Base-by-base conservation (phyloP, 1,140 invertebrate genomes). In the Lordiphosa mommai region DNA sequence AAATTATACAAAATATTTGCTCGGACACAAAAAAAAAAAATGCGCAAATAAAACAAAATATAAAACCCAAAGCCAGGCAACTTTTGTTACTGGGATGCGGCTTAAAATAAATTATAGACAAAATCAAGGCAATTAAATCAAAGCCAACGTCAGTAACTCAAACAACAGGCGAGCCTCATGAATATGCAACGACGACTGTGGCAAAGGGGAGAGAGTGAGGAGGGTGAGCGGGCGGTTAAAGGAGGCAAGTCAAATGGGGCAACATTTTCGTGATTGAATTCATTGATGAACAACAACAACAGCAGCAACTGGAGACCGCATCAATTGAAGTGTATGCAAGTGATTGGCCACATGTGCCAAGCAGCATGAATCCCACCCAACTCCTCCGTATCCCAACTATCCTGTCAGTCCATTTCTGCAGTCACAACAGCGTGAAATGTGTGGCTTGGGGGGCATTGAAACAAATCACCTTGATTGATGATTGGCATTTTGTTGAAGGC, bases 401-500 rank as follows among this genome's bases (percentile, higher is more conserved):
- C 77, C 48, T 56, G 66, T 56, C 66, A 59, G 76, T 76, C 76
- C 76, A 76, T 72, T 27, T 61, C 61, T 69, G 59, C 58, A 84
- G 65, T 84, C 77, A 82, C 71, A 82, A 76, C 74, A 82, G 77
- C 71, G 71, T 82, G 77, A 84, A 76, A 82, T 76, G 67, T 76
- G 76, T 72, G 72, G 71, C 71, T 51, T 72, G 77, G 59, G 66
- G 66, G 68, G 76, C 77, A 82, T 84, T 80, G 77, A 82, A 82
- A 82, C 76, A 82, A 82, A 82, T 82, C 76, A 82, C 76, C 76
- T 82, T 82, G 77, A 82, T 82, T 82, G 77, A 82, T 82, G 76
- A 82, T 82, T 82, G 76, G 76, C 77, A 82, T 82, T 82, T 71
- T 71, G 77, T 71, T 84, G 67, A 59, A 56, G 47, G 23, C 23